Percentiles rank a stretch among this genome's conserved stretches.
These are phyloP conservation scores for Atrina japonica DNA, from an alignment of 2,888 invertebrate genomes.

Conservation along the genomic window DNA sequence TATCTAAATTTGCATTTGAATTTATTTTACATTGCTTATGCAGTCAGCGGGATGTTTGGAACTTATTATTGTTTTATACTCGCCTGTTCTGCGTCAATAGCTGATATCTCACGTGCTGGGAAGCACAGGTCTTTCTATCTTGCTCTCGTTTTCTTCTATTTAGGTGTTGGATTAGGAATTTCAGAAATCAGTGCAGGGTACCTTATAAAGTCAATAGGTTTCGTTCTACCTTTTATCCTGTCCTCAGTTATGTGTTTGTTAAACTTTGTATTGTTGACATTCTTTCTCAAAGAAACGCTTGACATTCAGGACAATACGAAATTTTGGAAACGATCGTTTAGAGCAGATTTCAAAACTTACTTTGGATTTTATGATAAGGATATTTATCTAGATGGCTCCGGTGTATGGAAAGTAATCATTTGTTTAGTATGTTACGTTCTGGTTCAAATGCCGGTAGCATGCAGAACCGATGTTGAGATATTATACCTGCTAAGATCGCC, in stretches of 20 bases:
- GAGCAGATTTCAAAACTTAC: no score
- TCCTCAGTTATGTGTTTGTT: slow-evolving; percentile 19
- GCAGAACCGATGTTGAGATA: background rate
- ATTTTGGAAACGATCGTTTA: no score
- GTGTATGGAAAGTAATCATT: no score
- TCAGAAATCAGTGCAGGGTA: slow-evolving; percentile 20
- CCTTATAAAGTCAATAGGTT: slow-evolving; percentile 24
- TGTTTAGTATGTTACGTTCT: no score
- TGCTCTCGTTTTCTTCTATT: slow-evolving; percentile 1
- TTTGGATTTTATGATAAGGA: no score
- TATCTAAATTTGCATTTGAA: slow-evolving; percentile 18
- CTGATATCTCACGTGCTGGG: slow-evolving; percentile 17
- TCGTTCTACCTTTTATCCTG: slow-evolving; percentile 17
- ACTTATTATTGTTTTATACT: slow-evolving; percentile 16
- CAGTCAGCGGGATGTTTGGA: slow-evolving; percentile 21
- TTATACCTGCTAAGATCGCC: slow-evolving; percentile 26
- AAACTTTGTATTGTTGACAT: slow-evolving; percentile 12
- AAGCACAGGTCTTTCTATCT: slow-evolving; percentile 21
- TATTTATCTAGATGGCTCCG: no score
- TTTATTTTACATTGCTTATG: slow-evolving; percentile 20
- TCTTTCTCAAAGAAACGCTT: background rate
- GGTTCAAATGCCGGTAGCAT: background rate
- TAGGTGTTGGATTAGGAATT: slow-evolving; percentile 8
- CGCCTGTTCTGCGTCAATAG: slow-evolving; percentile 11
- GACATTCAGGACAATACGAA: no score